Conservation (phyloP, 2,888 invertebrate genomes). For the Euphydryas editha region DNA sequence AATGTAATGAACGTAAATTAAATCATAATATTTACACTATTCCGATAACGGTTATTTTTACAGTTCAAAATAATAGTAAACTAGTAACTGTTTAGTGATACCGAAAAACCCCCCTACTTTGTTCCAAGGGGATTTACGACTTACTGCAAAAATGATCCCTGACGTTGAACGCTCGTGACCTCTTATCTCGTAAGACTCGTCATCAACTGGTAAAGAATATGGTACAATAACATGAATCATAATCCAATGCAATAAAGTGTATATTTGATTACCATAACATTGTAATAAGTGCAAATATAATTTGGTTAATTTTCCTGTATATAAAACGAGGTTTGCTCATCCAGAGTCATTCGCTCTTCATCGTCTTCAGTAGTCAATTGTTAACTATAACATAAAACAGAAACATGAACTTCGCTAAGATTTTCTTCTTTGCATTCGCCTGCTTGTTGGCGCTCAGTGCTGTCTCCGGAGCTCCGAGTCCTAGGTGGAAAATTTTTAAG, state of each 20-base stretch:
- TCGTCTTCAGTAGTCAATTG: background rate
- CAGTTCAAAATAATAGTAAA: background rate
- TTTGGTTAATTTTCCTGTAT: slow-evolving; percentile 30
- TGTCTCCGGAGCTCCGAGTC: slow-evolving; percentile 52
- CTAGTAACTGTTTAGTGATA: background rate
- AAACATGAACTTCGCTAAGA: slow-evolving; percentile 57
- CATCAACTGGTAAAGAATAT: background rate
- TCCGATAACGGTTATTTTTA: slow-evolving; percentile 6
- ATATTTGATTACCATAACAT: background rate
- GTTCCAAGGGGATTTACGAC: slow-evolving; percentile 25
- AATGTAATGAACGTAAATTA: background rate
- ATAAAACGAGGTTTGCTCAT: slow-evolving; percentile 21
- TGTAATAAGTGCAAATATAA: slow-evolving; percentile 1
- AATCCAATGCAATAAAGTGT: background rate
- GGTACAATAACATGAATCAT: slow-evolving; percentile 6
- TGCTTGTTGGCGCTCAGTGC: slow-evolving; percentile 50
- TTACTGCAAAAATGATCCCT: slow-evolving; percentile 15
- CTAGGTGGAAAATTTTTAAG: slow-evolving; percentile 59
- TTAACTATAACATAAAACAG: background rate
- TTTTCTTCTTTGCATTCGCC: slow-evolving; percentile 56
- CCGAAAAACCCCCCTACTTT: slow-evolving; percentile 16
- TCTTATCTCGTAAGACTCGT: slow-evolving; percentile 11
- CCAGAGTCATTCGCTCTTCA: slow-evolving; percentile 16
- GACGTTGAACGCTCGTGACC: slow-evolving; percentile 18
- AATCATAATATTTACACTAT: background rate